Evolutionary conservation across 2,888 invertebrate species (phyloP).

Genomic region (Drosophila affinis): DNA sequence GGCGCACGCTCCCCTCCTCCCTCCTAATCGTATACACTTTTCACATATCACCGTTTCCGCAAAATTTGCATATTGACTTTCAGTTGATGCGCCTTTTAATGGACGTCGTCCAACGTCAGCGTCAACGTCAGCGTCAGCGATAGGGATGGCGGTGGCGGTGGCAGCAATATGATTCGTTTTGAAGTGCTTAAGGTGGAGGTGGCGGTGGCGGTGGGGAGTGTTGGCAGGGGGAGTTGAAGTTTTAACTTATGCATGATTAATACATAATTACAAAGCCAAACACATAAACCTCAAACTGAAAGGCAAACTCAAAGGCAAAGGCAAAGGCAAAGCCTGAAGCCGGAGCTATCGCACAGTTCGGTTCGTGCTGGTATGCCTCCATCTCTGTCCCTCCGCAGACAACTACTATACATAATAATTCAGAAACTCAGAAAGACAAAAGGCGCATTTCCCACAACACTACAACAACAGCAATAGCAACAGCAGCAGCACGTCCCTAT

Average conservation of each 20-base stretch:
- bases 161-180: constrained; percentile 35
- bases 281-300: constrained; percentile 62
- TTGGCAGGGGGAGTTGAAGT: constrained; percentile 23
- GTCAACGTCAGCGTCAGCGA: constrained; percentile 4
- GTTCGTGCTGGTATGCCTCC: constrained; percentile 43
- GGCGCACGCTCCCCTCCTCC: background rate
- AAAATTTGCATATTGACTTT: constrained; percentile 69
- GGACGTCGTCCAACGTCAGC: constrained; percentile 39
- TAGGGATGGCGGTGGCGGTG: background rate
- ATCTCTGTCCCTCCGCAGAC: constrained; percentile 4
- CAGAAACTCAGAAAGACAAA: constrained; percentile 70
- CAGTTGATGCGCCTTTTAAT: constrained; percentile 54
- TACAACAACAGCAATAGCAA: constrained; percentile 3
- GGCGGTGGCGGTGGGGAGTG: constrained; percentile 3
- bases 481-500: background rate
- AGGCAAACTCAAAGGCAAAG: constrained; percentile 6
- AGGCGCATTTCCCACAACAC: constrained; percentile 66
- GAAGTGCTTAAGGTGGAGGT: constrained; percentile 17
- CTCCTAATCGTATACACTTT: constrained; percentile 66
- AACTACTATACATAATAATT: constrained; percentile 55
- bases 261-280: constrained; percentile 76
- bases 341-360: constrained; percentile 36
- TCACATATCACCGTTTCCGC: constrained; percentile 66
- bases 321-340: constrained; percentile 30
- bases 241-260: constrained; percentile 76